phyloP scores from a whole-genome alignment of 2,888 invertebrate species.

The Acholoe squamosa region DNA sequence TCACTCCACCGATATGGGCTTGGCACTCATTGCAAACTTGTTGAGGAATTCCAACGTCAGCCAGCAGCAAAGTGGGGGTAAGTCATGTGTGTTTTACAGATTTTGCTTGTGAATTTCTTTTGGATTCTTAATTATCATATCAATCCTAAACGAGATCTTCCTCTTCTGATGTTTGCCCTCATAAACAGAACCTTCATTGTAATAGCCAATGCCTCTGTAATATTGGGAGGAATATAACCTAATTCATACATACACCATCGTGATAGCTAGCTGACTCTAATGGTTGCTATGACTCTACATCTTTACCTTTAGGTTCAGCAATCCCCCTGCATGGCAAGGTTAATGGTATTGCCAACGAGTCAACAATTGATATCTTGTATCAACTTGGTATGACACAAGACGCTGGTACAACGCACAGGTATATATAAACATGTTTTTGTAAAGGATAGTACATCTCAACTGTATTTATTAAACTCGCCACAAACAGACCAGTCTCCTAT shows the following conservation, averaged over 20 bases:
- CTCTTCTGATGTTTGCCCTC: no score
- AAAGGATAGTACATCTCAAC: neutral
- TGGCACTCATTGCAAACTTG: slow-evolving; percentile 79
- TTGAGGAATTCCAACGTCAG: slow-evolving; percentile 72
- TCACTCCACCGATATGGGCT: slow-evolving; percentile 85
- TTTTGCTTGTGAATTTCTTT: no score
- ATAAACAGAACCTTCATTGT: no score
- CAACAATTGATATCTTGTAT: slow-evolving; percentile 91
- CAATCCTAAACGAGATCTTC: no score
- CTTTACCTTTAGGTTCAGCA: neutral
- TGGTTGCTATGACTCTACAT: neutral
- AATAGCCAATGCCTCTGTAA: no score
- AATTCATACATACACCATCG: no score
- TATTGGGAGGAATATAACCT: no score
- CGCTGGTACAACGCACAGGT: slow-evolving; percentile 79
- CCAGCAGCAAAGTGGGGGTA: neutral
- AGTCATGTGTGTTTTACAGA: no score
- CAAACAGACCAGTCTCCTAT: no score
- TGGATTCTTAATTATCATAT: no score
- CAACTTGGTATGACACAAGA: slow-evolving; percentile 89
- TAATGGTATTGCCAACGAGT: slow-evolving; percentile 84
- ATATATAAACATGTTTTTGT: slow-evolving; percentile 28
- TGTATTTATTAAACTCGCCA: no score
- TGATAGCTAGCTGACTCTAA: neutral
- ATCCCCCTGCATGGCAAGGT: slow-evolving; percentile 74